Base-by-base conservation (phyloP, 2,797 vertebrate species). In the Epinephelus malabaricus region DNA sequence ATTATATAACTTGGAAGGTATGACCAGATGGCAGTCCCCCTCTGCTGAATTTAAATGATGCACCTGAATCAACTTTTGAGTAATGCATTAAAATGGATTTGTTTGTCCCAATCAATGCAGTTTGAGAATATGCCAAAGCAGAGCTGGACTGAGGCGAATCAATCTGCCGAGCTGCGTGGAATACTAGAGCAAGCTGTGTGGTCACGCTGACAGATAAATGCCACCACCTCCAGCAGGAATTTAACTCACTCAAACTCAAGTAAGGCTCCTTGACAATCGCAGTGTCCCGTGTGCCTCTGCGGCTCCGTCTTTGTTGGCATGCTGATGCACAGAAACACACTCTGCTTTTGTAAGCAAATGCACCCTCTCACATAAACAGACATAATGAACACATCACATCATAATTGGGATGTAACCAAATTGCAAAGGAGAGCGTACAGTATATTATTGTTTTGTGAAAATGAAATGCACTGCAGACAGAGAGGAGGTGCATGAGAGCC, bases 31-130 rank as follows among this genome's bases (percentile, higher is more conserved):
- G 80, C 55, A 11, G 74, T 71, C 53, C 79, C 58, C 77, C 59
- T 68, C 60, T 40, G 69, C 34, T 79, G 82, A 83, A 84, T 91
- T 82, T 85, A 78, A 86, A 90, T 83, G 82, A 87, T 65, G 81
- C 88, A 92, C 76, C 90, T 86, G 84, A 90, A 85, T 90, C 86
- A 84, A 86, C 83, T 85, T 81, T 88, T 74, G 68, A 86, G 82
- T 70, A 83, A 89, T 81, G 86, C 81, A 83, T 85, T 71, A 82
- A 88, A 92, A 85, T 87, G 43, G 78, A 90, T 89, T 88, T 83
- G 86, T 87, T 91, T 86, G 83, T 84, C 67, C 69, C 78, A 82
- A 86, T 92, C 86, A 81, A 87, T 91, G 86, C 70, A n/a, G 71
- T 79, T 68, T 82, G 81, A 87, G 78, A 80, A 85, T 86, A 74